Base-by-base conservation (phyloP, 2,888 invertebrate species). In the Tillus elongatus region DNA sequence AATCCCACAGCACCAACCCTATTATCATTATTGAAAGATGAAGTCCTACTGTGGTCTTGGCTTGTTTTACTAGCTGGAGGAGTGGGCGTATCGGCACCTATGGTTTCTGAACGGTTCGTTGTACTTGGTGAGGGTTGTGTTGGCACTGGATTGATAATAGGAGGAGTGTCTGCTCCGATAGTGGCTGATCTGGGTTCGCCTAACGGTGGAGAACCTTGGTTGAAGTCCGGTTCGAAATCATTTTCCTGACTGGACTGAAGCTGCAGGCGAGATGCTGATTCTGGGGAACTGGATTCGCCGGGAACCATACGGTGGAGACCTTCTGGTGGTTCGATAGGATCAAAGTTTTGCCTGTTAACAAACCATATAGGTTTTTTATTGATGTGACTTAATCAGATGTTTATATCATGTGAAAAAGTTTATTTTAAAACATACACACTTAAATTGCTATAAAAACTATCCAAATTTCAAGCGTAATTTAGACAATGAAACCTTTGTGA, bases 301-400 rank as follows among this genome's bases (percentile, higher is more conserved):
- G 76, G 75, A 9, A 77, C 71, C 75, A 77, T 74, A 34, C 78
- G 67, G 38, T 71, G 74, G 9, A 76, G 58, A 1, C 74, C 75
- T 27, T 71, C 66, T 1, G 74, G 74, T 15, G 73, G 66, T 33
- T 58, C 61, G 14, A 41, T 43, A 1, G 48, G 26, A 26, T 50
- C 51, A 33, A 45, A 53, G 10, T 40, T 41, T 15, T 41, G 33
- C 16, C 46, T 46, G n/a, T 4, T 26, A n/a, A n/a, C n/a, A n/a
- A 10, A 35, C 12, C 28, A n/a, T n/a, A n/a, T n/a, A n/a, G n/a
- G n/a, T n/a, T n/a, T n/a, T n/a, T n/a, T n/a, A n/a, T n/a, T n/a
- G n/a, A n/a, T n/a, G n/a, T n/a, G n/a, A n/a, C n/a, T n/a, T n/a
- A n/a, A n/a, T n/a, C n/a, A n/a, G n/a, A n/a, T n/a, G n/a, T n/a